A percentile compares a stretch with the other conserved stretches of the same genome.
Conservation (phyloP, 2,797 vertebrate genomes). For the Chelonia mydas region DNA sequence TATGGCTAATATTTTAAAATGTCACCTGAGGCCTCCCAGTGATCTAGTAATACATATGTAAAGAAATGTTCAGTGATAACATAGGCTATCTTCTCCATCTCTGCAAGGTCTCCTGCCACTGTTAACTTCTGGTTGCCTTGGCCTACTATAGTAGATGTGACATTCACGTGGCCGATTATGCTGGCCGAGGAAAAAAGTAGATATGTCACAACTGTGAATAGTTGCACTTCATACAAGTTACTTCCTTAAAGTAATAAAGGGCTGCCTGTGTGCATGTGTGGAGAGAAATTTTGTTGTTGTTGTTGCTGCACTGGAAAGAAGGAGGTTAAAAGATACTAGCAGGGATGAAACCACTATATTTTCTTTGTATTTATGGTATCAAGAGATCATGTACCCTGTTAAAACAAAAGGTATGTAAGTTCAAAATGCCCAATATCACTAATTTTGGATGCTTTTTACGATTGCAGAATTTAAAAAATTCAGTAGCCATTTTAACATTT, state of each 20-base stretch:
- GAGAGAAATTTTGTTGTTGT: background rate
- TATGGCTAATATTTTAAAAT: background rate
- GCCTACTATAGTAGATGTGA: rapidly evolving
- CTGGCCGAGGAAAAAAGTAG: background rate
- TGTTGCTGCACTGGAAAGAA: background rate
- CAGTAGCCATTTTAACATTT: background rate
- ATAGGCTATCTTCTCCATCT: background rate
- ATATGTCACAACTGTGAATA: background rate
- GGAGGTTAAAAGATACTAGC: background rate
- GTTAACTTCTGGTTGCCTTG: background rate
- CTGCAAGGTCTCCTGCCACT: background rate
- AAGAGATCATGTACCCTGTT: background rate
- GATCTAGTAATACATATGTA: rapidly evolving
- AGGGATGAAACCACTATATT: background rate
- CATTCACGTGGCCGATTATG: background rate
- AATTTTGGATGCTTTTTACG: background rate
- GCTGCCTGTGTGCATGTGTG: background rate
- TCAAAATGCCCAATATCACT: background rate
- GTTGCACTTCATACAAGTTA: background rate
- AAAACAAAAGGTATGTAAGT: background rate
- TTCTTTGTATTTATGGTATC: background rate
- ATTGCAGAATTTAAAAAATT: background rate
- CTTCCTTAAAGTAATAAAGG: background rate
- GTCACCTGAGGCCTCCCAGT: rapidly evolving
- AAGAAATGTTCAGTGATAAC: background rate